Evolutionary conservation across 2,797 vertebrate species (phyloP).

Genomic region (Pseudochirops cupreus): DNA sequence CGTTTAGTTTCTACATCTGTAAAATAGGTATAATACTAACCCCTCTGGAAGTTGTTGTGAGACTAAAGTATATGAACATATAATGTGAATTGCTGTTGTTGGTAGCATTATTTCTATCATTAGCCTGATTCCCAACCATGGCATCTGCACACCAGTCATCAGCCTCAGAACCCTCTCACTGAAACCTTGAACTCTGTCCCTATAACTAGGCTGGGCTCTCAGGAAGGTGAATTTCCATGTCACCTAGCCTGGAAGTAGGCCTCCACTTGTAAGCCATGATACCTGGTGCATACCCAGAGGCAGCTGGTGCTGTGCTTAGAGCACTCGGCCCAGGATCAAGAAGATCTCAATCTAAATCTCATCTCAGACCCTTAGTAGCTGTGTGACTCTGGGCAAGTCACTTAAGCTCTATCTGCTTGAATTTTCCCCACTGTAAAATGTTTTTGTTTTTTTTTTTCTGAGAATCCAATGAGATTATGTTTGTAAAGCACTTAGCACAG

Average conservation of each 20-base stretch:
- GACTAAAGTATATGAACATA: background rate
- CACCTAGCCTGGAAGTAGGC: background rate
- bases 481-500: background rate
- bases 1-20: background rate
- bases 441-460: too few species aligned
- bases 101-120: background rate
- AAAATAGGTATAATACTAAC: background rate
- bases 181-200: background rate
- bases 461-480: background rate
- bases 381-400: background rate
- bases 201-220: background rate
- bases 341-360: background rate
- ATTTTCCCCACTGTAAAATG: background rate
- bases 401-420: background rate
- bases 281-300: background rate
- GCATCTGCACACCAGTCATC: background rate
- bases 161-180: too few species aligned
- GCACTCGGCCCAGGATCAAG: background rate
- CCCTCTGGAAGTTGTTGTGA: background rate
- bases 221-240: background rate
- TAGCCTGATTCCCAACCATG: background rate
- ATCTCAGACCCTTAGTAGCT: background rate
- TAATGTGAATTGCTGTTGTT: background rate
- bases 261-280: background rate
- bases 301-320: too few species aligned